Evolutionary conservation across 2,888 invertebrate genomes (phyloP).

Genomic region (Drosophila flavopinicola): DNA sequence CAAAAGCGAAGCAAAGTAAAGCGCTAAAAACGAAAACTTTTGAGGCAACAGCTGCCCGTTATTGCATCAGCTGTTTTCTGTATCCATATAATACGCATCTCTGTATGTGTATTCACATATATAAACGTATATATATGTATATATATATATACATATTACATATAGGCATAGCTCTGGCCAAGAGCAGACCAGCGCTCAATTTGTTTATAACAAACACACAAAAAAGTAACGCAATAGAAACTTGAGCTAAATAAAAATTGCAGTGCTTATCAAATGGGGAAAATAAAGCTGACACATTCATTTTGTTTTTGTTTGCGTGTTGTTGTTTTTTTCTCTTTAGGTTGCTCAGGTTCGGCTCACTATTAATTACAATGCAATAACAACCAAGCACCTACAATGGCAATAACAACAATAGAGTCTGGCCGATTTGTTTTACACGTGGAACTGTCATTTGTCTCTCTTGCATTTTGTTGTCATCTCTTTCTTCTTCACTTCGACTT

Average conservation of each 20-base stretch:
- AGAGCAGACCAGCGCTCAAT: constrained; percentile 26
- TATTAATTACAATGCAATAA: constrained; percentile 60
- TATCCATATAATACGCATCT: constrained; percentile 52
- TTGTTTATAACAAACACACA: constrained; percentile 36
- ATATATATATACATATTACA: constrained; percentile 11
- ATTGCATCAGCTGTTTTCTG: constrained; percentile 72
- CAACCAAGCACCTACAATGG: constrained; percentile 28
- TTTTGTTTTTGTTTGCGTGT: constrained; percentile 21
- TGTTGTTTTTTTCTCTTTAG: constrained; percentile 22
- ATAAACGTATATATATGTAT: not conserved
- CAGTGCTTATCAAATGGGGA: constrained; percentile 39
- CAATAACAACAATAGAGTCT: constrained; percentile 27
- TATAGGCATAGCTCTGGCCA: constrained; percentile 8
- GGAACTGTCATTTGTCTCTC: constrained; percentile 5
- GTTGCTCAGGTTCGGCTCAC: constrained; percentile 47
- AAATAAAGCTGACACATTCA: constrained; percentile 24
- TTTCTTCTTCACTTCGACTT: constrained; percentile 6
- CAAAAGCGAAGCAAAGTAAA: constrained; percentile 37
- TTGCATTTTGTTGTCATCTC: constrained; percentile 4
- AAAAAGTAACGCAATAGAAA: constrained; percentile 10
- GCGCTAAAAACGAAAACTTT: constrained; percentile 42
- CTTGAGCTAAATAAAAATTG: constrained; percentile 2
- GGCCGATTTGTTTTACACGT: constrained; percentile 22
- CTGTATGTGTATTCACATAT: constrained; percentile 3
- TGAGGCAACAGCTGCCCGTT: constrained; percentile 62